Percentiles rank a stretch among this genome's conserved stretches.
Evolutionary conservation across 2,113 vertebrate species (phyloP).

Genomic region (Hyperopisus bebe): DNA sequence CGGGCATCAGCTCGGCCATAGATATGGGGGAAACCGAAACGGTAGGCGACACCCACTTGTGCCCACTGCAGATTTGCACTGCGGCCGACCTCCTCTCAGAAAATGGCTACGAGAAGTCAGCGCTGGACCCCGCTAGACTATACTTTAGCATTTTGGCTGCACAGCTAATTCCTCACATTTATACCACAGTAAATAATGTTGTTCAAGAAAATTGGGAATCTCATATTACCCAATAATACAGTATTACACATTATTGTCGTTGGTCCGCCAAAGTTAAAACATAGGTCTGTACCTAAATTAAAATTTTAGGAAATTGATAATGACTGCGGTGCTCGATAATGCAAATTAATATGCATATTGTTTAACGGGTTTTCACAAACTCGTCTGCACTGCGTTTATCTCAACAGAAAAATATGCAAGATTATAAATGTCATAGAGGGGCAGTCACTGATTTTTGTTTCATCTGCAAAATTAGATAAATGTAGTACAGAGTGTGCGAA

Average conservation of each 20-base stretch:
- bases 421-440: background rate
- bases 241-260: background rate
- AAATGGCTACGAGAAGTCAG: conserved; percentile 17
- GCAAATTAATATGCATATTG: background rate
- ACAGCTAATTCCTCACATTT: background rate
- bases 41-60: conserved; percentile 66
- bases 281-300: background rate
- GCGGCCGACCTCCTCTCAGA: background rate
- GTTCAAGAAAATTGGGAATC: background rate
- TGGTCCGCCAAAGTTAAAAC: background rate
- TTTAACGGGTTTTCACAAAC: background rate
- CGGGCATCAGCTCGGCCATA: conserved; percentile 94
- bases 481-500: background rate
- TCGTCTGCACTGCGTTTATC: background rate
- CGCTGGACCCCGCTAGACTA: background rate
- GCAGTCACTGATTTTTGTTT: background rate
- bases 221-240: background rate
- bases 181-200: background rate
- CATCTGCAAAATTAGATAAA: background rate
- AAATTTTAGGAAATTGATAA: background rate
- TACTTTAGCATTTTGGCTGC: background rate
- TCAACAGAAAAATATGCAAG: background rate
- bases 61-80: background rate
- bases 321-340: background rate
- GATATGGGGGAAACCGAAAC: conserved; percentile 95